phyloP scores from a whole-genome alignment of 2,113 vertebrate genomes.

The Caranx ignobilis region DNA sequence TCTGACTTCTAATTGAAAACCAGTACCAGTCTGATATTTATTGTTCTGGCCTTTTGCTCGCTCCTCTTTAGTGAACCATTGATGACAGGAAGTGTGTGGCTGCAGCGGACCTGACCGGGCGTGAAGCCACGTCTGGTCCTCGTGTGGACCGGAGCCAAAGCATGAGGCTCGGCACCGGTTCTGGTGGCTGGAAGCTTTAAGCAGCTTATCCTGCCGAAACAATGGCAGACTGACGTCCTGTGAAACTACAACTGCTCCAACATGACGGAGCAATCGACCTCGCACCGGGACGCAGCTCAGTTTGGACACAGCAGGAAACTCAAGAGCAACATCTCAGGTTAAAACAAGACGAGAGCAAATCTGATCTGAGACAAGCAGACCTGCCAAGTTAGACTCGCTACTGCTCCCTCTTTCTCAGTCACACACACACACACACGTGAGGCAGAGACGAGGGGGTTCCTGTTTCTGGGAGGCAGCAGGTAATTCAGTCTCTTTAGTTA shows the following conservation, averaged over 20 bases:
- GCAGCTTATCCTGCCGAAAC: slow-evolving; percentile 30
- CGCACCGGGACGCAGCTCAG: not conserved
- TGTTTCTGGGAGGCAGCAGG: not conserved
- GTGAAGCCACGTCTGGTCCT: not conserved
- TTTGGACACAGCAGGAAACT: slow-evolving; percentile 20
- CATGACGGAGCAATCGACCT: not conserved
- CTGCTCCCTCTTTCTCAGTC: not conserved
- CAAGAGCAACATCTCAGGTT: slow-evolving; percentile 9
- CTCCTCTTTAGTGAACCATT: not conserved
- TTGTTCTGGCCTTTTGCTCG: not conserved
- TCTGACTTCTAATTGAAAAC: not conserved
- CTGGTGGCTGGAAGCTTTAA: slow-evolving; percentile 14
- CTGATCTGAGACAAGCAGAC: not conserved
- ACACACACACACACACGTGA: too few species aligned
- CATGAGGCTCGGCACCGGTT: not conserved
- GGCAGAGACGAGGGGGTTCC: not conserved
- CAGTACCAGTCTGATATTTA: not conserved
- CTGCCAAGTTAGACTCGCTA: not conserved
- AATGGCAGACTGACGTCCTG: slow-evolving; percentile 12
- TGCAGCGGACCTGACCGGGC: not conserved
- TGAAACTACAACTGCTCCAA: slow-evolving; percentile 31
- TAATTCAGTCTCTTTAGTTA: not conserved
- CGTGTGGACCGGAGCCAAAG: not conserved
- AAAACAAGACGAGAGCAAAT: slow-evolving; percentile 5
- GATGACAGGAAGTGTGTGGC: not conserved